Percentiles rank a stretch among this genome's conserved stretches.
phyloP scores from a whole-genome alignment of 2,797 vertebrate species.

The Micromesistius poutassou region DNA sequence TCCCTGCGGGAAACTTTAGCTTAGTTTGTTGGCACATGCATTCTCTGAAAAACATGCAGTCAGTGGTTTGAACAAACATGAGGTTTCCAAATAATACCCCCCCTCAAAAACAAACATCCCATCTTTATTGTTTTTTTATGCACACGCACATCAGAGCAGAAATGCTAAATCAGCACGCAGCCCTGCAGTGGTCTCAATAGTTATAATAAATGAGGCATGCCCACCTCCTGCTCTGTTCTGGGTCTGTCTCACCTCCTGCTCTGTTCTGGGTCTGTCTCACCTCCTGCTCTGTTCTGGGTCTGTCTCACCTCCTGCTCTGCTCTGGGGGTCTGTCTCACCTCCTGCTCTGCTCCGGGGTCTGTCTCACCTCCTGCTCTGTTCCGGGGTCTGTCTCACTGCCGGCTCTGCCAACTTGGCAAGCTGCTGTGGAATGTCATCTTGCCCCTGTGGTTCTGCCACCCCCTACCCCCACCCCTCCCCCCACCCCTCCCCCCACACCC shows the following conservation, averaged over 20 bases:
- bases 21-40: not conserved
- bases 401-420: conserved; percentile 54
- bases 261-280: conserved; percentile 14
- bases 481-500: too few species aligned
- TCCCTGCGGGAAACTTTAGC: not conserved
- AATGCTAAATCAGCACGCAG: conserved; percentile 13
- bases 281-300: too few species aligned
- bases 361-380: conserved; percentile 38
- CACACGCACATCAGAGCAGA: not conserved
- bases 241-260: conserved; percentile 40
- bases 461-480: not conserved
- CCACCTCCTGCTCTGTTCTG: conserved; percentile 43
- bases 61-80: not conserved
- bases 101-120: not conserved
- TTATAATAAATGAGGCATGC: conserved; percentile 54
- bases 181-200: conserved; percentile 40
- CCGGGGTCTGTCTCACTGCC: conserved; percentile 34
- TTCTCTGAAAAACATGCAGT: not conserved
- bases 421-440: conserved; percentile 42
- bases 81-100: not conserved
- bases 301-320: too few species aligned
- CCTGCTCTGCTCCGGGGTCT: not conserved
- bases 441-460: conserved; percentile 36
- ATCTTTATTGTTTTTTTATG: not conserved
- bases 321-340: too few species aligned